These are phyloP conservation scores for Malaclemys terrapin DNA, from an alignment of 2,113 vertebrate genomes.

Conservation along the genomic window DNA sequence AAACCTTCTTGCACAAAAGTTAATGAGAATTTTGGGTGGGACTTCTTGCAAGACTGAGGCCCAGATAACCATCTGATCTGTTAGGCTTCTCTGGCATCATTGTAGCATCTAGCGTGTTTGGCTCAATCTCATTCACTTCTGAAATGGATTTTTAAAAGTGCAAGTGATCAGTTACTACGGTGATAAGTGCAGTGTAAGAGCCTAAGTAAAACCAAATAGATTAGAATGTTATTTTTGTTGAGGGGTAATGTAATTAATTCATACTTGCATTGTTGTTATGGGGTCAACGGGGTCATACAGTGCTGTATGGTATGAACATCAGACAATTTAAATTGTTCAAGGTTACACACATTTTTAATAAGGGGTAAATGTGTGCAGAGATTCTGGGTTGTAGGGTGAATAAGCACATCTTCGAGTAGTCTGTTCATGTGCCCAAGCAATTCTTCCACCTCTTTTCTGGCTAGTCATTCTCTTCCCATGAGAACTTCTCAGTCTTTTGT, in stretches of 20 bases:
- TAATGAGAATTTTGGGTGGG: conserved; percentile 7
- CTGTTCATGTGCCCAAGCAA: background rate
- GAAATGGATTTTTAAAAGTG: background rate
- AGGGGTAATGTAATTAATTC: background rate
- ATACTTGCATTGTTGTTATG: fast-evolving
- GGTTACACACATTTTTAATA: background rate
- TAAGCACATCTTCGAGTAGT: fast-evolving
- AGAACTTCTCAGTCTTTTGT: background rate
- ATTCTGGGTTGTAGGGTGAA: background rate
- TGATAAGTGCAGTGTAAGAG: background rate
- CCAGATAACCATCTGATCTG: conserved; percentile 38
- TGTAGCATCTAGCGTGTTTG: fast-evolving
- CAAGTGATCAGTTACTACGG: background rate
- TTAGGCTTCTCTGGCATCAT: background rate
- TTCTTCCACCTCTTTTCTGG: conserved; percentile 8
- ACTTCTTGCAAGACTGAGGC: background rate
- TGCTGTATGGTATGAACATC: background rate
- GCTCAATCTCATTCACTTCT: background rate
- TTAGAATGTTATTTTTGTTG: fast-evolving
- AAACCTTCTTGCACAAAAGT: background rate
- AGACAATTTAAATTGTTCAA: background rate
- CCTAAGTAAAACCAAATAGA: background rate
- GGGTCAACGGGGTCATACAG: background rate
- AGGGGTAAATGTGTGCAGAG: fast-evolving
- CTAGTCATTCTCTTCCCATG: background rate